Evolutionary conservation across 2,797 vertebrate species (phyloP).

Genomic region (Periparus ater): DNA sequence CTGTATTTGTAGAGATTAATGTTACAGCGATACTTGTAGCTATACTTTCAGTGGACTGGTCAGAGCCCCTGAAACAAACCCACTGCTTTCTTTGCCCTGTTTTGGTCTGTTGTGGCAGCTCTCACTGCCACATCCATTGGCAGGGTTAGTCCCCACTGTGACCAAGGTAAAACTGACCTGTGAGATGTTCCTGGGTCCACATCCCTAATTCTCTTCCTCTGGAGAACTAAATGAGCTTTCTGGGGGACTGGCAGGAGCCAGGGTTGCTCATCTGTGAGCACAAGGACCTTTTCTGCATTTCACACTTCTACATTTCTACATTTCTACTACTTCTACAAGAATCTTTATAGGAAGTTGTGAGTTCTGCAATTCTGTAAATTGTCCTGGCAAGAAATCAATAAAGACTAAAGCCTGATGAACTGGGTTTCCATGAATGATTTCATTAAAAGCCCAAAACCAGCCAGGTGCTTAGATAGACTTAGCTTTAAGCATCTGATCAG

Average conservation of each 20-base stretch:
- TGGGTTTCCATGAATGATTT: not conserved
- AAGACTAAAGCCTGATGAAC: conserved; percentile 11
- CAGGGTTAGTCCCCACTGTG: accelerated
- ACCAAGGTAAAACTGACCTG: not conserved
- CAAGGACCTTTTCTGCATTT: not conserved
- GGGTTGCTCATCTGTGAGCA: not conserved
- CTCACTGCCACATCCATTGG: not conserved
- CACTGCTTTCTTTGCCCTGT: not conserved
- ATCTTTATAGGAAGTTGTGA: not conserved
- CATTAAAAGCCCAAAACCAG: not conserved
- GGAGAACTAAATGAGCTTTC: not conserved
- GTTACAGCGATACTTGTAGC: not conserved
- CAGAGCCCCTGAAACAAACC: not conserved
- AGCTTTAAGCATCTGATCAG: not conserved
- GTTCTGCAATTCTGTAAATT: conserved; percentile 23
- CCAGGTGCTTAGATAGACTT: not conserved
- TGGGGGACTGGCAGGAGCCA: not conserved
- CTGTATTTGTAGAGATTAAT: not conserved
- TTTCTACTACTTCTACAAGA: not conserved
- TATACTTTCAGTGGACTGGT: not conserved
- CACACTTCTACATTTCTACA: not conserved
- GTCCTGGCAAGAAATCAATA: conserved; percentile 43
- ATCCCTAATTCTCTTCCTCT: not conserved
- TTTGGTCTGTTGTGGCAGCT: not conserved
- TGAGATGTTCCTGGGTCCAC: not conserved